A percentile compares a stretch with the other conserved stretches of the same genome.
These are phyloP conservation scores for Sogatella furcifera DNA, from an alignment of 1,140 invertebrate genomes.

Conservation along the genomic window DNA sequence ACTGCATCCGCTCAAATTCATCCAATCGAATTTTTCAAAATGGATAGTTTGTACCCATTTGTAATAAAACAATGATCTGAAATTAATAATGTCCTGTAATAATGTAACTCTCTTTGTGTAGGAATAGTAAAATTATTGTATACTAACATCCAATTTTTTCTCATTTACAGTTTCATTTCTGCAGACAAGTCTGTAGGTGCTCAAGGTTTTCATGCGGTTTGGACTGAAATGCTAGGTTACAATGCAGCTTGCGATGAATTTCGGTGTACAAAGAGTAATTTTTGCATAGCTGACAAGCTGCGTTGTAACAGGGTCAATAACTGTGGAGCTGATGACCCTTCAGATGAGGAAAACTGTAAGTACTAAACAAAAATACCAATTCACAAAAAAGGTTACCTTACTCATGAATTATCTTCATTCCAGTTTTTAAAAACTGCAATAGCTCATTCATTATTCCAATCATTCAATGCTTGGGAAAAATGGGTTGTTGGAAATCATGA, in stretches of 20 bases:
- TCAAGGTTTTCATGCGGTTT: slow-evolving; percentile 74
- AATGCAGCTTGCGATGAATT: slow-evolving; percentile 43
- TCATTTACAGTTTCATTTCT: slow-evolving; percentile 57
- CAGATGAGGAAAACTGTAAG: slow-evolving; percentile 74
- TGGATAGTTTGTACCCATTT: too few species aligned
- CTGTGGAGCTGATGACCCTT: slow-evolving; percentile 65
- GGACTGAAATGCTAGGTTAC: slow-evolving; percentile 69
- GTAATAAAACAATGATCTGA: too few species aligned
- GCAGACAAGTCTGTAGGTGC: slow-evolving; percentile 73
- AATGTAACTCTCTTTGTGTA: too few species aligned
- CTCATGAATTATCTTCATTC: too few species aligned
- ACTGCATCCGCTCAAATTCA: too few species aligned
- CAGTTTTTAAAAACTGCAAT: too few species aligned
- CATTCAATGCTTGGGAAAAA: too few species aligned
- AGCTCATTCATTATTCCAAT: too few species aligned
- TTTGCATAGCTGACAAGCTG: slow-evolving; percentile 67
- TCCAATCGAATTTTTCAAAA: too few species aligned
- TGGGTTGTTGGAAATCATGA: too few species aligned
- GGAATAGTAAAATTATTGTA: neutral
- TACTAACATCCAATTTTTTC: slow-evolving; percentile 2
- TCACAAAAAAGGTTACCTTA: too few species aligned
- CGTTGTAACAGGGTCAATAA: slow-evolving; percentile 68
- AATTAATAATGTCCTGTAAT: too few species aligned
- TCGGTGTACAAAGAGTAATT: slow-evolving; percentile 52
- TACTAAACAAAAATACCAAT: slow-evolving; percentile 8